Percentiles rank a stretch among this genome's conserved stretches.
These are phyloP conservation scores for Cyrtodaria siliqua DNA, from an alignment of 2,888 invertebrate genomes.

Conservation along the genomic window DNA sequence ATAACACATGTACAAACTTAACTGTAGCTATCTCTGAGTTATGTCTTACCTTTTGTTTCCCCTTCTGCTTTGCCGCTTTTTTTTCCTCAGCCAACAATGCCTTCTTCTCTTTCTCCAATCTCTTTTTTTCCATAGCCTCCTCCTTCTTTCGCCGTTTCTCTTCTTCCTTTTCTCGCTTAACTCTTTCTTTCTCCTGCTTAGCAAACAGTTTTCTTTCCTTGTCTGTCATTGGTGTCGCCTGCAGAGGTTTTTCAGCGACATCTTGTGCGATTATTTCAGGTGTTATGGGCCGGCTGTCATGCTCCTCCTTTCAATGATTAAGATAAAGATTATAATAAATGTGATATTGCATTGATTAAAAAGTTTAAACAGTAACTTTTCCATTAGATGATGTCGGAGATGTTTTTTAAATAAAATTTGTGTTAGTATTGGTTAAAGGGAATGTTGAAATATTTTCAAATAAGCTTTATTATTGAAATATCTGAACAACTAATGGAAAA, in stretches of 20 bases:
- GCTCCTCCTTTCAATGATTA: no score
- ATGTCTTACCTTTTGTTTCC: constrained; percentile 52
- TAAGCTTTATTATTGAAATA: no score
- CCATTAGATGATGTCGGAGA: no score
- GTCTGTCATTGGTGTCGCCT: constrained; percentile 48
- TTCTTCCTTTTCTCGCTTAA: constrained; percentile 64
- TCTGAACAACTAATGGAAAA: no score
- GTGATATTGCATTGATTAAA: no score
- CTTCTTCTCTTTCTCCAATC: constrained; percentile 66
- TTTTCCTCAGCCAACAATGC: constrained; percentile 59
- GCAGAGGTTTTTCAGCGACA: constrained; percentile 29
- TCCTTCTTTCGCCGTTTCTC: constrained; percentile 68
- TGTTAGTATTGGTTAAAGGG: no score
- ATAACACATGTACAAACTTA: no score
- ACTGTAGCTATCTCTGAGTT: no score
- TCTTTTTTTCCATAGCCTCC: constrained; percentile 65
- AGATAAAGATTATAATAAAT: no score
- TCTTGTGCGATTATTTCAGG: constrained; percentile 59
- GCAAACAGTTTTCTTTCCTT: constrained; percentile 63
- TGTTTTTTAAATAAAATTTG: no score
- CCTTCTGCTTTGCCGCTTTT: constrained; percentile 57
- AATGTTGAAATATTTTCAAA: no score
- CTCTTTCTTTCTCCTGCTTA: constrained; percentile 65
- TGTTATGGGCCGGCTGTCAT: constrained; percentile 46
- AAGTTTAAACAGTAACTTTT: no score